These are phyloP conservation scores for Eupithecia vulgata DNA, from an alignment of 2,888 invertebrate species.

Conservation along the genomic window DNA sequence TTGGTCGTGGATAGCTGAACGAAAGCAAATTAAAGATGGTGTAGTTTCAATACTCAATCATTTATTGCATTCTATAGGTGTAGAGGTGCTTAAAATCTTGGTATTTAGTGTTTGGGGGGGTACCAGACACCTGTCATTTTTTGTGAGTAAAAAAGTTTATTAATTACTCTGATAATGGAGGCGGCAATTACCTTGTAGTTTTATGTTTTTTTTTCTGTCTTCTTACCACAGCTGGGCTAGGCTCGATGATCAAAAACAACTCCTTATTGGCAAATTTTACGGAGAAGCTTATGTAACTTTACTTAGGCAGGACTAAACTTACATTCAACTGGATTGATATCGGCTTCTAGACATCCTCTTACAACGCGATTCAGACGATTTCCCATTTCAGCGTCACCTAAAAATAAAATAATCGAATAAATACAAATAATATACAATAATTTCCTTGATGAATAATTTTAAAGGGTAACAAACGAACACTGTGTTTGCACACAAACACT, in stretches of 20 bases:
- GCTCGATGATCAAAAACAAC: background rate
- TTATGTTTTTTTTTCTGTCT: background rate
- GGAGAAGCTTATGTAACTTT: too few species aligned
- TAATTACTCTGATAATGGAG: too few species aligned
- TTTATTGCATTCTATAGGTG: too few species aligned
- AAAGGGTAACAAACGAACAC: too few species aligned
- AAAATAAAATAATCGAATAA: constrained; percentile 42
- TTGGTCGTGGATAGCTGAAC: constrained; percentile 96
- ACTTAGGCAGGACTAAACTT: constrained; percentile 46
- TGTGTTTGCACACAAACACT: too few species aligned
- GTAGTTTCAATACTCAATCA: too few species aligned
- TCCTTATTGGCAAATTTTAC: background rate
- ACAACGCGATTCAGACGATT: constrained; percentile 98
- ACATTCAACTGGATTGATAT: constrained; percentile 92
- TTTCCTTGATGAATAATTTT: too few species aligned
- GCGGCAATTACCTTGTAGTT: too few species aligned
- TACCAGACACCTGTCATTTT: background rate
- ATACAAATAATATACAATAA: background rate
- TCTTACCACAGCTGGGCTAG: background rate
- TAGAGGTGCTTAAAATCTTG: too few species aligned
- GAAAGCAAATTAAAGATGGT: background rate
- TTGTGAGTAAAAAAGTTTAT: too few species aligned
- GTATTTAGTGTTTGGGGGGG: too few species aligned
- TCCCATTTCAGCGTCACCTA: constrained; percentile 98
- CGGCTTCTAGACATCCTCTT: constrained; percentile 94